Evolutionary conservation across 2,113 vertebrate species (phyloP), one percentile per base, ranked within the genome.

Genomic region (Macaca fascicularis): DNA sequence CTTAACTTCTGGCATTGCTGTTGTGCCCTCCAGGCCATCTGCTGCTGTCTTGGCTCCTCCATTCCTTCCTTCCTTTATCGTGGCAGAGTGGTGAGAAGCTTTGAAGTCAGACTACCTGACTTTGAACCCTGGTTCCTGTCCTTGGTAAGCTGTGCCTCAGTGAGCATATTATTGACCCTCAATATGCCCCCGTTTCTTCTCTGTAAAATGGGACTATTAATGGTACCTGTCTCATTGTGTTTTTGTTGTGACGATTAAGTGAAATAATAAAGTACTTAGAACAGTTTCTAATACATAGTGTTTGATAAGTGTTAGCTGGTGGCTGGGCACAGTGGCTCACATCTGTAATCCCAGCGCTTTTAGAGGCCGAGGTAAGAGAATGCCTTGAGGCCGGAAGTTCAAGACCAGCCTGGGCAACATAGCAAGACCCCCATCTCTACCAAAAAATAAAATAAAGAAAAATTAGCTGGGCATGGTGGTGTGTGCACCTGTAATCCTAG

Each of bases 131-230:
- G 25, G 30, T 38, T 89, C 48, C 8, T 10, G 1, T 20, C 20
- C 27, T 78, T 70, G 32, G 22, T 70, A 76, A 61, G 8, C 32
- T 64, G 16, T 45, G 25, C 27, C 13, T 75, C n/a, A 43, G 38
- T 52, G 52, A 75, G 59, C 89, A 95, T 64, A 48, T 80, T 22
- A 67, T 50, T 48, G 19, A 93, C 17, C 43, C 11, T 89, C 50
- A 8, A 0, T 45, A 16, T 70, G 12, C 30, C 48, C n/a, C 7
- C 20, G 52, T 86, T 96, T 55, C 61, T 76, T 76, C 20, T 43
- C 78, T 76, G 8, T 96, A 59, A 95, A 95, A 72, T 81, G 86
- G 45, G 5, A 72, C 67, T 90, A 25, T 93, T 61, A 88, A 11
- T 32, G 50, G 35, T 76, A 38, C 35, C 43, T 55, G 6, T 9